Evolutionary conservation across 2,113 vertebrate species (phyloP).

Genomic region (Oenanthe melanoleuca): DNA sequence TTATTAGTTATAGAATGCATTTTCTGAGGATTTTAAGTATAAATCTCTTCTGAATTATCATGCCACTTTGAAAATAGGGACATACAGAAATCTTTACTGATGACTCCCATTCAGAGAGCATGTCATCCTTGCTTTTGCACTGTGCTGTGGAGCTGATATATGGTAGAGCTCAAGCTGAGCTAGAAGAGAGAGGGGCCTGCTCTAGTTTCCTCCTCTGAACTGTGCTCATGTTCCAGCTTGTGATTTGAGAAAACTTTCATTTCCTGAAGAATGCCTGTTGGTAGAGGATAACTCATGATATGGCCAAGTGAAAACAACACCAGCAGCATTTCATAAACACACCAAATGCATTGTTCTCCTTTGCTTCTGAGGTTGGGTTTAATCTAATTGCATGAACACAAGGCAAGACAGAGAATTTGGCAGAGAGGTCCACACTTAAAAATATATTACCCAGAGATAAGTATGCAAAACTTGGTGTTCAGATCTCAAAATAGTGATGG

Average conservation of each 20-base stretch:
- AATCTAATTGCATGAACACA: background rate
- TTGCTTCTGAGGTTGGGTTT: background rate
- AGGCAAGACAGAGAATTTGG: background rate
- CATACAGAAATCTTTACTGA: constrained; percentile 20
- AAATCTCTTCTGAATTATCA: constrained; percentile 49
- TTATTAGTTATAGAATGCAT: constrained; percentile 50
- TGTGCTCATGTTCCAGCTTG: background rate
- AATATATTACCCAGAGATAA: background rate
- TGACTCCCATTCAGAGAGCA: background rate
- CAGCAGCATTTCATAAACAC: background rate
- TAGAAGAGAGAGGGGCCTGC: background rate
- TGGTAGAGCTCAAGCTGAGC: background rate
- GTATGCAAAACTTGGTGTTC: background rate
- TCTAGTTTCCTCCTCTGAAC: background rate
- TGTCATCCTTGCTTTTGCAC: background rate
- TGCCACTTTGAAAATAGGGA: background rate
- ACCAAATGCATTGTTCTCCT: rapidly evolving
- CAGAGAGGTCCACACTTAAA: background rate
- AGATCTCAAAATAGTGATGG: background rate
- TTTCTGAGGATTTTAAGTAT: background rate
- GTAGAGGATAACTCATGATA: background rate
- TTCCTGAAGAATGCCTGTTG: background rate
- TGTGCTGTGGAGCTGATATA: background rate
- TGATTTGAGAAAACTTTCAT: background rate
- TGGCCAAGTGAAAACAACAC: rapidly evolving